Evolutionary conservation across 2,888 invertebrate species (phyloP), one percentile per base, ranked within the genome.

Genomic region (Saturnia pavonia): DNA sequence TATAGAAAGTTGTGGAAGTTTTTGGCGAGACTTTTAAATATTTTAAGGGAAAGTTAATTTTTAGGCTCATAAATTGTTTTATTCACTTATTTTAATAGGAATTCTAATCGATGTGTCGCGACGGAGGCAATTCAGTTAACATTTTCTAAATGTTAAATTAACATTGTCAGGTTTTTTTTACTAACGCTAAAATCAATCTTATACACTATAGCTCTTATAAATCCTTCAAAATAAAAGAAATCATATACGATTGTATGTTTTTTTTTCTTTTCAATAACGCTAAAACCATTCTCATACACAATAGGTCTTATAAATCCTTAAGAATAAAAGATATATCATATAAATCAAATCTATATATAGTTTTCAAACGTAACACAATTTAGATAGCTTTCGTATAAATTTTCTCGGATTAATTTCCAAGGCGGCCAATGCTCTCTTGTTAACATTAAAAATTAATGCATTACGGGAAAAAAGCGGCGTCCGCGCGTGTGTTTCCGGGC

Each of bases 401-500:
- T 65, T 65, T 40, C 65, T 65, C 34, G 54, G 70, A 70, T 70
- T 71, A 71, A 48, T 65, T 68, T 40, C 78, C 78, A 77, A 77
- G 80, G 71, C 74, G 87, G 88, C 73, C 88, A 84, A 80, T 87
- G 88, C 86, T 87, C 89, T 85, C 79, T 60, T 60, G 67, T 77
- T 79, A 69, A 79, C 81, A 86, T 86, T 88, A 82, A 81, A 85
- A 87, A 86, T 88, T 85, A 84, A 87, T 88, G 87, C 80, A 78
- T 76, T 80, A 76, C 75, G 75, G 74, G 78, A 80, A 82, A 85
- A 87, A 88, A 82, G 74, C 74, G 70, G 70, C 68, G 74, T 69
- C 73, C 73, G 82, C 84, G 84, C 87, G 82, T 84, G 87, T 82
- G 82, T 82, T 89, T 89, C 89, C 89, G 88, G 81, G 73, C 82